phyloP scores from a whole-genome alignment of 2,113 vertebrate species.

The Casuarius casuarius region DNA sequence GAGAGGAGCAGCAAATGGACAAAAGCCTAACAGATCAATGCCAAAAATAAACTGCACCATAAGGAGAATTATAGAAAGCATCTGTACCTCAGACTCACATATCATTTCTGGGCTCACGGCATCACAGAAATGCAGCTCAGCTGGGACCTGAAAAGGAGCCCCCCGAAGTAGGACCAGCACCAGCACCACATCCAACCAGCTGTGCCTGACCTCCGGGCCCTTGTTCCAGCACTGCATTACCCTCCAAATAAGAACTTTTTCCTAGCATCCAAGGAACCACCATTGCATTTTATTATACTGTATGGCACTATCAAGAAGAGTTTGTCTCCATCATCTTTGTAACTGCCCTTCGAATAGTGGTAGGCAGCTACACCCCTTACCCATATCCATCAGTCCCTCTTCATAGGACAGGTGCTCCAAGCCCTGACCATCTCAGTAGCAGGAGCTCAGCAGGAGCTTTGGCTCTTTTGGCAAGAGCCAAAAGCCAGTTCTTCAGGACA shows the following conservation, averaged over 20 bases:
- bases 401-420: background rate
- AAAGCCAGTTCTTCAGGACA: background rate
- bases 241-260: background rate
- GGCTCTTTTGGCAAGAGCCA: background rate
- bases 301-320: background rate
- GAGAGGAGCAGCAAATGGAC: background rate
- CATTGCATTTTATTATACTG: background rate
- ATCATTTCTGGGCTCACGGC: background rate
- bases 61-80: background rate
- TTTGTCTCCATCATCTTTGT: accelerated
- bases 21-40: background rate
- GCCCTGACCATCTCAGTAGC: background rate
- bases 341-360: background rate
- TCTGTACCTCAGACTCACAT: background rate
- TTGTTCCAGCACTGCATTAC: background rate
- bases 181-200: background rate
- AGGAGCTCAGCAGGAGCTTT: background rate
- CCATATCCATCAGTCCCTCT: background rate
- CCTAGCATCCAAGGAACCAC: background rate
- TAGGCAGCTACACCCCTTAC: background rate
- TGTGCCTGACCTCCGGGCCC: background rate
- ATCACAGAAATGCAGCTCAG: background rate
- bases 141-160: background rate
- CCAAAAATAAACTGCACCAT: background rate
- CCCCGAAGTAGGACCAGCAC: background rate